Conservation (phyloP, 2,113 vertebrate species). For the Centropus unirufus region DNA sequence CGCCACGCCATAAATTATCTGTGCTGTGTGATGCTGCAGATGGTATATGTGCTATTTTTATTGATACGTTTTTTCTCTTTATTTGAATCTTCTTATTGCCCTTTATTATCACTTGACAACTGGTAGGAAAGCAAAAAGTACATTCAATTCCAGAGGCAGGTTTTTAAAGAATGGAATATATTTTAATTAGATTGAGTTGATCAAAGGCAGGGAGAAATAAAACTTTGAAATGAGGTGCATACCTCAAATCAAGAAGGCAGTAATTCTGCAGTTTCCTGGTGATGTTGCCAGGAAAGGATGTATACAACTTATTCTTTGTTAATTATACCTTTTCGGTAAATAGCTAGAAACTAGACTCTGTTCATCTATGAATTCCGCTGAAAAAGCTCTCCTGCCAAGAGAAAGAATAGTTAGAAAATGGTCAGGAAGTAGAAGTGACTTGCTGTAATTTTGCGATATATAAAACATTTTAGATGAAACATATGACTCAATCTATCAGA, state of each 20-base stretch:
- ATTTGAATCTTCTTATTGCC: neutral
- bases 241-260: neutral
- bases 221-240: neutral
- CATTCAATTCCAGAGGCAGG: neutral
- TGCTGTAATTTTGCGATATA: neutral
- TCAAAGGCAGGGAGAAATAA: neutral
- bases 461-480: neutral
- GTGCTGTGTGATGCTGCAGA: neutral
- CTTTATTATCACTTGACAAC: neutral
- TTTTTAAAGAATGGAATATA: neutral
- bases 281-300: neutral
- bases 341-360: neutral
- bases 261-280: neutral
- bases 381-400: neutral
- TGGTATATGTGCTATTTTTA: constrained; percentile 17
- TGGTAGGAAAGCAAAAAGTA: neutral
- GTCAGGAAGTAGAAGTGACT: neutral
- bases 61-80: neutral
- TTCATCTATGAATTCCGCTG: neutral
- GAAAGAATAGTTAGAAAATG: neutral
- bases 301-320: neutral
- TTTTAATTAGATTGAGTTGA: neutral
- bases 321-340: neutral
- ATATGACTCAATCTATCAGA: neutral
- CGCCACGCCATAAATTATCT: neutral